Conservation (phyloP, 1,140 invertebrate genomes). For the Scylla paramamosain region DNA sequence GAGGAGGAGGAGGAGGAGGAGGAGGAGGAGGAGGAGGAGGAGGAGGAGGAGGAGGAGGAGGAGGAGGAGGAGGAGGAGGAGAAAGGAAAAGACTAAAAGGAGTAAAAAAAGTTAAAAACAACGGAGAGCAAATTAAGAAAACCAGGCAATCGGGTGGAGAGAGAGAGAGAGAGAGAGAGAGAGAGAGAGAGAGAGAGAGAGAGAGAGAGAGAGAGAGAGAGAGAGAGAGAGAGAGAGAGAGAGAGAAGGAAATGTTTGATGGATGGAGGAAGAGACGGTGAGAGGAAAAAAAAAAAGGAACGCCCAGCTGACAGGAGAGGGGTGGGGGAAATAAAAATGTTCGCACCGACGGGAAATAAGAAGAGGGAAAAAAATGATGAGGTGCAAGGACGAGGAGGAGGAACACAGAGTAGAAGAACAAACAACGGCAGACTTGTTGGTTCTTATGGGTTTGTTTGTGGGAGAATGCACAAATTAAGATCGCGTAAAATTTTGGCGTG, state of each 20-base stretch:
- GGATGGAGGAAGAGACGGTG: background rate
- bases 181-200: background rate
- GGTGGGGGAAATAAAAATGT: no score
- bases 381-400: no score
- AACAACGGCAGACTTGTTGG: no score
- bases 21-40: constrained; percentile 14
- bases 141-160: background rate
- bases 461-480: no score
- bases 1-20: background rate
- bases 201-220: background rate
- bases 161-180: background rate
- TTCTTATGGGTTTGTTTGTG: no score
- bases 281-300: no score
- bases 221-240: background rate
- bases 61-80: background rate
- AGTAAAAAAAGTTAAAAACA: background rate
- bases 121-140: background rate
- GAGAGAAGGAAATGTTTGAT: background rate
- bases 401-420: no score
- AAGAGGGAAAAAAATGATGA: no score
- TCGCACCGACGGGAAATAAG: no score
- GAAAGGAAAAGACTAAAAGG: background rate
- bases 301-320: no score
- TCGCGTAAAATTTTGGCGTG: no score
- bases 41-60: background rate